These are phyloP conservation scores for Centropus bengalensis DNA, from an alignment of 2,113 vertebrate genomes.

Conservation along the genomic window DNA sequence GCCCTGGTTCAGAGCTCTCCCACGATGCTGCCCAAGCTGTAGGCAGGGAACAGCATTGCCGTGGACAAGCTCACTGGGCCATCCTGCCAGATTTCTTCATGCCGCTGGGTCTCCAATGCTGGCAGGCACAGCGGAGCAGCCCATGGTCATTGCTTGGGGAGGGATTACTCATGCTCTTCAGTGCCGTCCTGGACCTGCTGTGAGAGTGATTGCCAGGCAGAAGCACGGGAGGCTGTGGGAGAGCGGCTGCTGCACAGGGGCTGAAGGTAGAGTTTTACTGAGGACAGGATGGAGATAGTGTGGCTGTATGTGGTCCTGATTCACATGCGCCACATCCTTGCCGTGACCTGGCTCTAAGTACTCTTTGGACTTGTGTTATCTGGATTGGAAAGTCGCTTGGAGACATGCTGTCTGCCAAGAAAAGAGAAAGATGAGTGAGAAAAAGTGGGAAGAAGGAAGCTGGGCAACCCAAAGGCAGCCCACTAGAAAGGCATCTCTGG, in stretches of 20 bases:
- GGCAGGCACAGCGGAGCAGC: neutral
- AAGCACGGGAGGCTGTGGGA: neutral
- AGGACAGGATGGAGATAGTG: neutral
- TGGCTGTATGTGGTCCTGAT: neutral
- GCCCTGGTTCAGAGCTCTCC: neutral
- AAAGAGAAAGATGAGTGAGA: neutral
- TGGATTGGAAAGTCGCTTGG: neutral
- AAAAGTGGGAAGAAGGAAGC: neutral
- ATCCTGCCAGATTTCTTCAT: accelerated
- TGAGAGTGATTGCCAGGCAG: neutral
- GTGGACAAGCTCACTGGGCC: accelerated
- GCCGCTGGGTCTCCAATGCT: accelerated
- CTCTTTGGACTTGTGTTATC: neutral
- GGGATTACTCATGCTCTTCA: neutral
- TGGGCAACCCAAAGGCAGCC: neutral
- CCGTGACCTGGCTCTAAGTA: neutral
- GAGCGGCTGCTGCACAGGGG: accelerated
- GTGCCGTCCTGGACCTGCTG: neutral
- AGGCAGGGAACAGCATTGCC: neutral
- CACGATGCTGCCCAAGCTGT: neutral
- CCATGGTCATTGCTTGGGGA: neutral
- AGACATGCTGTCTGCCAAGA: neutral
- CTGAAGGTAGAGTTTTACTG: neutral
- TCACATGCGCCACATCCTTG: accelerated
- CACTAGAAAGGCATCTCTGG: neutral